Evolutionary conservation across 2,888 invertebrate species (phyloP), one percentile per base, ranked within the genome.

Genomic region (Carcina quercana): DNA sequence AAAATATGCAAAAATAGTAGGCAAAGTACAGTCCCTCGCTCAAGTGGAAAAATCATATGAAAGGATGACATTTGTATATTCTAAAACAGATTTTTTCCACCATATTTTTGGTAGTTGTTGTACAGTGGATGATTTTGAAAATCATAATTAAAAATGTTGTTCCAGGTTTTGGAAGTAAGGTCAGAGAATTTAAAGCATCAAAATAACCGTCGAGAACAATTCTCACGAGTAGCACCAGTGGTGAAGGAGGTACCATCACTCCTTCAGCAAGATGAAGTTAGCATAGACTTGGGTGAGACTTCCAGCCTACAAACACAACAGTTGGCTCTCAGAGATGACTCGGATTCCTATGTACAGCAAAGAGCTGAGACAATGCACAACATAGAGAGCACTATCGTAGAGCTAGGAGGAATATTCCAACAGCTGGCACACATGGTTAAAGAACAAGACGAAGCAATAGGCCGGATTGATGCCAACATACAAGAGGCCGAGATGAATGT

Each of bases 321-420:
- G 50, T 82, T 91, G 48, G 85, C 93, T 26, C 84, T 94, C 53
- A 91, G 94, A 57, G 94, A 96, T 74, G 93, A 94, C 69, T 90
- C 92, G 29, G 96, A 97, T 60, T 87, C 91, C 28, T 98, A 98
- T 80, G 88, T 97, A 22, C 94, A 95, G 58, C 93, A 92, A 57
- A 88, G 99, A 53, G 97, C 97, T 21, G 97, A 97, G 69, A 97
- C 98, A 1, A 98, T 99, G 98, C 97, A 98, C 72, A 97, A 95
- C 67, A 99, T 99, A 59, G 99, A 99, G 78, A 95, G 96, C 30
- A 98, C 98, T 11, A 98, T 99, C 56, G 97, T 98, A 8, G 99
- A 99, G 73, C 83, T 99, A 27, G 99, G 99, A n/a, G 95, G 96
- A 7, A 98, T 99, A 62, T 99, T 98, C 72, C 95, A 95, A 59